phyloP scores from a whole-genome alignment of 2,113 vertebrate species.

The Leuciscus idus region DNA sequence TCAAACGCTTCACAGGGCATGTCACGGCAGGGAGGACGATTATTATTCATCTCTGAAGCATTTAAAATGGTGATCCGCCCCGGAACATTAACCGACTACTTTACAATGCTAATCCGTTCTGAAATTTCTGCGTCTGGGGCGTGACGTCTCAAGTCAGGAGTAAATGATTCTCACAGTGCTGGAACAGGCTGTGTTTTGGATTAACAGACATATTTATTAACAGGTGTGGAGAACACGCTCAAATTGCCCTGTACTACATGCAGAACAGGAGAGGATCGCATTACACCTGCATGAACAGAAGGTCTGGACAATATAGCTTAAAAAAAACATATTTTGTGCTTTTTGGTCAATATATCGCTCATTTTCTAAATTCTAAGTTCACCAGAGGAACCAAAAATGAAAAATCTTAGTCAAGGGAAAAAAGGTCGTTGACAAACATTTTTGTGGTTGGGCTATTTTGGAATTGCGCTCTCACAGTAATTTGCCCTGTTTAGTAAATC shows the following conservation, averaged over 20 bases:
- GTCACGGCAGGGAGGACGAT: constrained; percentile 18
- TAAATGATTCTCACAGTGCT: constrained; percentile 17
- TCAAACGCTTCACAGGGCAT: background rate
- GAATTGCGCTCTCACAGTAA: too few species aligned
- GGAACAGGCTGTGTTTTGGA: background rate
- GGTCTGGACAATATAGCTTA: background rate
- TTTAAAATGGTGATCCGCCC: constrained; percentile 21
- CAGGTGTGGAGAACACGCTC: background rate
- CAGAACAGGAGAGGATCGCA: background rate
- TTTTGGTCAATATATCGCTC: background rate
- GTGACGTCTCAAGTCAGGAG: background rate
- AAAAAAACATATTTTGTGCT: background rate
- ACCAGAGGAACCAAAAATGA: too few species aligned
- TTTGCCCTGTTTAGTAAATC: too few species aligned
- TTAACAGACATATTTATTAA: background rate
- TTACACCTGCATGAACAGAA: background rate
- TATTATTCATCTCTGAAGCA: constrained; percentile 8
- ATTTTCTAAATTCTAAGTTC: background rate
- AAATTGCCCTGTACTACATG: background rate
- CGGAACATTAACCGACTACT: constrained; percentile 6
- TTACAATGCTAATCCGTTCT: constrained; percentile 7
- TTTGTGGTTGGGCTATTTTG: too few species aligned
- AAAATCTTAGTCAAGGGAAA: too few species aligned
- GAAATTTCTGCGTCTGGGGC: constrained; percentile 4
- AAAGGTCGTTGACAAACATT: too few species aligned